A percentile compares a stretch with the other conserved stretches of the same genome.
Conservation (phyloP, 2,113 vertebrate species). For the Callospermophilus lateralis region DNA sequence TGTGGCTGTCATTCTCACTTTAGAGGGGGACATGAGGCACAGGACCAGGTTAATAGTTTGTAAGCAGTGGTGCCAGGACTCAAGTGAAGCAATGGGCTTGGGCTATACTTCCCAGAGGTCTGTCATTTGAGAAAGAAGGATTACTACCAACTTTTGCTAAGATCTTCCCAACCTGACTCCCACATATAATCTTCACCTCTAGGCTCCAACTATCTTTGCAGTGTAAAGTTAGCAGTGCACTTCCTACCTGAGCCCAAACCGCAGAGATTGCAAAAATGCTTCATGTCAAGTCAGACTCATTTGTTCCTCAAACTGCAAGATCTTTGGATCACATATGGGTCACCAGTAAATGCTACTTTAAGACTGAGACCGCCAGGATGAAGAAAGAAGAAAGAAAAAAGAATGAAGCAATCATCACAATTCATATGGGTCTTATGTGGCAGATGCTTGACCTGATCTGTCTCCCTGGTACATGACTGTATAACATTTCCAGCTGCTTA, state of each 20-base stretch:
- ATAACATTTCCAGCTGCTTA: not conserved
- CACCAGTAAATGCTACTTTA: not conserved
- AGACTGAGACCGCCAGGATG: not conserved
- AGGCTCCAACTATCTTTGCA: not conserved
- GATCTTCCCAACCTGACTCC: not conserved
- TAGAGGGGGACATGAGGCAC: not conserved
- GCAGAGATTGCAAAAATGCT: not conserved
- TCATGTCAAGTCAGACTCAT: not conserved
- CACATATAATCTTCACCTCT: rapidly evolving
- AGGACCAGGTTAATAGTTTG: not conserved
- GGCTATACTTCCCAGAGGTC: not conserved
- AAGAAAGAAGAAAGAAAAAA: not conserved
- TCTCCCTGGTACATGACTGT: not conserved
- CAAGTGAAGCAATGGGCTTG: rapidly evolving
- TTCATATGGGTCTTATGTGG: rapidly evolving
- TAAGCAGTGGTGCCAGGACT: not conserved
- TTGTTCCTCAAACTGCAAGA: not conserved
- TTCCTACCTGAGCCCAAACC: not conserved
- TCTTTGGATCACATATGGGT: too few relatives aligned
- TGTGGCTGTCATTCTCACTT: not conserved
- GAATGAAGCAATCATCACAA: not conserved
- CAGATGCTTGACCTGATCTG: not conserved
- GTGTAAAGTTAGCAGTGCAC: rapidly evolving
- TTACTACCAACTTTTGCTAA: too few relatives aligned
- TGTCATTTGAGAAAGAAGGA: not conserved